These are phyloP conservation scores for Trissoscelio sp. DNA, from an alignment of 2,888 invertebrate species.

Conservation along the genomic window DNA sequence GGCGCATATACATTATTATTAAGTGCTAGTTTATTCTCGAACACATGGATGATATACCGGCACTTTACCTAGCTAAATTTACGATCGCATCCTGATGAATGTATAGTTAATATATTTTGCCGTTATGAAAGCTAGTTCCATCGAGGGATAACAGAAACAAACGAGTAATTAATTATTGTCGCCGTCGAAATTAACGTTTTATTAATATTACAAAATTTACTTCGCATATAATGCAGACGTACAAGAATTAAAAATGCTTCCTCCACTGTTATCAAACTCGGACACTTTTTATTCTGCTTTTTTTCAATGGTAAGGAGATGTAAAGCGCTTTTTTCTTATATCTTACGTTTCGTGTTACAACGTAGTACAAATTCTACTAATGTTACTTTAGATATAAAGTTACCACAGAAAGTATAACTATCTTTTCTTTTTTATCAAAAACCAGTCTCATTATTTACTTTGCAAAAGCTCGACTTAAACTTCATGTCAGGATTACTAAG, in stretches of 20 bases:
- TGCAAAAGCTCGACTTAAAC: constrained; percentile 6
- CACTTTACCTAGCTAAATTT: constrained; percentile 69
- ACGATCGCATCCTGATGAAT: constrained; percentile 70
- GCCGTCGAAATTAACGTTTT: constrained; percentile 61
- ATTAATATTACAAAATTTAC: constrained; percentile 57
- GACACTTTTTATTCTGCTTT: neutral
- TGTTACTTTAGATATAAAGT: constrained; percentile 31
- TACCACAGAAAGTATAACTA: constrained; percentile 9
- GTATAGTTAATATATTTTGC: constrained; percentile 69
- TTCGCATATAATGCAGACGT: neutral
- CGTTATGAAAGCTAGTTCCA: constrained; percentile 62
- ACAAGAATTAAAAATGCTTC: constrained; percentile 21
- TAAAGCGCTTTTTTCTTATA: constrained; percentile 4
- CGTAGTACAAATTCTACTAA: constrained; percentile 19
- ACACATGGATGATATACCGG: constrained; percentile 70
- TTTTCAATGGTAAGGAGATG: constrained; percentile 12
- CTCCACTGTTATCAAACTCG: neutral
- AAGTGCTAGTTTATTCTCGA: constrained; percentile 70
- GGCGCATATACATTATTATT: constrained; percentile 69
- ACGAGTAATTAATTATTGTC: constrained; percentile 68
- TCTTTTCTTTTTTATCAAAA: neutral
- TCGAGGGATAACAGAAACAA: constrained; percentile 68
- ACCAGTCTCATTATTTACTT: neutral
- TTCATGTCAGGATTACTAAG: neutral
- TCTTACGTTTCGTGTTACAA: constrained; percentile 30